Evolutionary conservation across 2,113 vertebrate species (phyloP).

Genomic region (Ammospiza caudacuta): DNA sequence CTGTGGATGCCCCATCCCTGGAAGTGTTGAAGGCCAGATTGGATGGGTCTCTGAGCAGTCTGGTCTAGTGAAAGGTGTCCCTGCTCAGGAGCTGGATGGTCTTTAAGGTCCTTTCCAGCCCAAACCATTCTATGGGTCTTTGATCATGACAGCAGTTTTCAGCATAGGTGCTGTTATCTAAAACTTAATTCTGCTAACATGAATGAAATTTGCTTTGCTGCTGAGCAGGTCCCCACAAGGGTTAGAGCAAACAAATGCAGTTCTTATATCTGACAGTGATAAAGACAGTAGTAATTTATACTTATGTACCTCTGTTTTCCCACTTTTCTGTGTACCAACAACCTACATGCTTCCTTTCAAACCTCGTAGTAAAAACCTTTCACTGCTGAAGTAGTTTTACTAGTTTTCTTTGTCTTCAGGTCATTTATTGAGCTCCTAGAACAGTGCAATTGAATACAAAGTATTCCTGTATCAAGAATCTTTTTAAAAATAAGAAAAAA

Average conservation of each 20-base stretch:
- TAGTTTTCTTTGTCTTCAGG: background rate
- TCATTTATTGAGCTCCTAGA: background rate
- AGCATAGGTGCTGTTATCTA: background rate
- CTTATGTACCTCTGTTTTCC: background rate
- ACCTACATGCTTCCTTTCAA: slow-evolving; percentile 31
- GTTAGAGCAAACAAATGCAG: background rate
- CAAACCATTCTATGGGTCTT: background rate
- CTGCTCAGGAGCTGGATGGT: background rate
- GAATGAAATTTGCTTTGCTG: background rate
- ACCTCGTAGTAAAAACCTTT: background rate
- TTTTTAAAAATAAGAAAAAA: background rate
- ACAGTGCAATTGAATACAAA: background rate
- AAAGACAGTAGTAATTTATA: background rate
- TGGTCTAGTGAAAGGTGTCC: background rate
- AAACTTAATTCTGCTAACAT: background rate
- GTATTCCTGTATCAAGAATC: background rate
- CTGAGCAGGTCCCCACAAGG: background rate
- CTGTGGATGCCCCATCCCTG: background rate
- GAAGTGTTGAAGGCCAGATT: background rate
- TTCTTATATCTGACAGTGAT: background rate
- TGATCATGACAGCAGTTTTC: background rate
- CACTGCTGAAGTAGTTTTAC: background rate
- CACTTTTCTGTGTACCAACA: background rate
- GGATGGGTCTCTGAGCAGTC: background rate
- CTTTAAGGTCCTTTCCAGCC: background rate